These are phyloP conservation scores for Polietes domitor DNA, from an alignment of 2,888 invertebrate species.

Conservation along the genomic window DNA sequence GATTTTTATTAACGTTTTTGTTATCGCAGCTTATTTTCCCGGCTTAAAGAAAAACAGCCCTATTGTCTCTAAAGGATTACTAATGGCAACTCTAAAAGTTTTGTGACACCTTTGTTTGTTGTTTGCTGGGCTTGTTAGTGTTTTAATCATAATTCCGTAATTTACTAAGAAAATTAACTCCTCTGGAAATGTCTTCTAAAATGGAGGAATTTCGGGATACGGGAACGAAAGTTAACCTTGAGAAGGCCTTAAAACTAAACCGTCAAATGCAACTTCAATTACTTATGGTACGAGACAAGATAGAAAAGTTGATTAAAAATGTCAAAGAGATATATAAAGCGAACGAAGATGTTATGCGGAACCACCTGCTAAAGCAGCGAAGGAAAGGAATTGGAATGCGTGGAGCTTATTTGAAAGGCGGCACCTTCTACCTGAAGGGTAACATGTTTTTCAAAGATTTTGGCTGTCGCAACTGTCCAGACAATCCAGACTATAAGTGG, in stretches of 20 bases:
- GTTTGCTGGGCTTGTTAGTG: too few species aligned
- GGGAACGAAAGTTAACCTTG: slow-evolving; percentile 45
- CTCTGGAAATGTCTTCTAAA: too few species aligned
- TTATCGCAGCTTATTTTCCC: too few species aligned
- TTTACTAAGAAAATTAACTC: too few species aligned
- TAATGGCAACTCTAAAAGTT: too few species aligned
- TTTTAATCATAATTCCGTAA: too few species aligned
- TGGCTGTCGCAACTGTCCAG: slow-evolving; percentile 82
- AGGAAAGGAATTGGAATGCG: slow-evolving; percentile 67
- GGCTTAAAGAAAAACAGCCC: too few species aligned
- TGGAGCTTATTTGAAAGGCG: slow-evolving; percentile 81
- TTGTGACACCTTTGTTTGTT: too few species aligned
- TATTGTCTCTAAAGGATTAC: too few species aligned
- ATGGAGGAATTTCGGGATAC: too few species aligned
- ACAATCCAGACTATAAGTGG: slow-evolving; percentile 84
- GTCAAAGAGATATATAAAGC: slow-evolving; percentile 70
- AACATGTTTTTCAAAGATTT: slow-evolving; percentile 85
- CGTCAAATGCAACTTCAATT: slow-evolving; percentile 73
- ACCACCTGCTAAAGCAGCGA: slow-evolving; percentile 28
- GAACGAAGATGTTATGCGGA: slow-evolving; percentile 71
- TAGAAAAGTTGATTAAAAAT: slow-evolving; percentile 69
- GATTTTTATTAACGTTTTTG: too few species aligned
- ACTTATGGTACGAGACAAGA: slow-evolving; percentile 67
- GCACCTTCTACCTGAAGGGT: slow-evolving; percentile 80
- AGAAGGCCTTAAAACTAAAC: slow-evolving; percentile 74